Base-by-base conservation (phyloP, 2,113 vertebrate genomes). In the Apaloderma vittatum region DNA sequence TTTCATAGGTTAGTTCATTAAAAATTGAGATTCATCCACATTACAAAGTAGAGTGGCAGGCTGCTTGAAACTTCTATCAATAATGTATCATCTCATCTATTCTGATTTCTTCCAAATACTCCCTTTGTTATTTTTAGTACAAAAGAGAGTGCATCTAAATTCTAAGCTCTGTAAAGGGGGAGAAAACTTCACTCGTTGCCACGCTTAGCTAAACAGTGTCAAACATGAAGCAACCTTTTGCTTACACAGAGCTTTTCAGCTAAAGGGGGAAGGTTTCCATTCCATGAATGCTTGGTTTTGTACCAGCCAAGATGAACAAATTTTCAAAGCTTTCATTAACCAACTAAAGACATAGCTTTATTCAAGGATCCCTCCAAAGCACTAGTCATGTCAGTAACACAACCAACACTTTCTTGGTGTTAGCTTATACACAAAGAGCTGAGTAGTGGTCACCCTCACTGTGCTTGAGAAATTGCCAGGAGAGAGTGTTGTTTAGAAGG, bases 41-140 rank as follows among this genome's bases (percentile, higher is more conserved):
- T 85, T 96, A 97, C 81, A 96, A 98, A 98, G 95, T 83, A 96
- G 94, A 96, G 91, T 86, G 95, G 79, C 96, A 98, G 95, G 91
- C 95, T 88, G 88, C 89, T 97, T 92, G 97, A 98, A 97, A 93
- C 91, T 89, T 89, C 82, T 93, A 97, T 98, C 98, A 97, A 98
- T 98, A 98, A 98, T 97, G 94, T 96, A 98, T 98, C 96, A 88
- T 76, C 57, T 95, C 43, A 40, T 96, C 96, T 96, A 95, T 97
- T 97, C 91, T 97, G 96, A 96, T 97, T 98, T 98, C 93, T 97
- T 97, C 96, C 97, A 96, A 97, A 98, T 95, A 97, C 92, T 79
- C 83, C 76, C 96, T 95, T 94, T 85, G 96, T 94, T 98, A 97
- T 97, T 98, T 98, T 98, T 98, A 98, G 94, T 84, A 97, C 91